Base-by-base conservation (phyloP, 2,888 invertebrate genomes). In the Spicauda simplicius region DNA sequence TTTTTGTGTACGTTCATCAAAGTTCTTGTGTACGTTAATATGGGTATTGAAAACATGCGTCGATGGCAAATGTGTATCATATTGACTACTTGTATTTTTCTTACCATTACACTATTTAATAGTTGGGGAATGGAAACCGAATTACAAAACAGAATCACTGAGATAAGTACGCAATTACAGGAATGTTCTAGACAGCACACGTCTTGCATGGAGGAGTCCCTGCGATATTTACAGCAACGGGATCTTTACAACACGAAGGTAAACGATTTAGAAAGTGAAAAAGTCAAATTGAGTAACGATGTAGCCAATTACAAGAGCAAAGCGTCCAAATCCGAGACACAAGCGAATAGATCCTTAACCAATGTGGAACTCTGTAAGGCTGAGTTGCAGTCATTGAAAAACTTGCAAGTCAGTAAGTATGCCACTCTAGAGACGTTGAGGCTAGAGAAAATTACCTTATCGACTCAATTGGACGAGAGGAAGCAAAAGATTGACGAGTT, bases 41-140 rank as follows among this genome's bases (percentile, higher is more conserved):
- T 93, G 92, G 92, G 93, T 76, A 85, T 93, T 75, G 93, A 92
- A 86, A 93, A 89, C 79, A 91, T 92, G 92, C 91, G 92, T 83
- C 92, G 92, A 68, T 92, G 92, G 92, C 93, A 92, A 33, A 87
- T 90, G 85, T 92, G 91, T 70, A 86, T 90, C 72, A 84, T 90
- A 68, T 91, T 91, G 74, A 89, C 90, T 8, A 80, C 89, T 60
- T 89, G 89, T 75, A 85, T 92, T 79, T 79, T 92, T 73, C 83
- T 91, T 68, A 84, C 87, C 77, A 87, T 92, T 83, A 91, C 92
- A 84, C 87, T 93, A 68, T 86, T 93, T 71, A 92, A 91, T 81
- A 92, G 89, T 76, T 92, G 93, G 91, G 86, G 84, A 78, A 77
- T 87, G 71, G 91, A 91, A 70, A 86, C 84, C 8, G 91, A 90